Conservation (phyloP, 2,888 invertebrate genomes). For the Polyommatus iphigenia region DNA sequence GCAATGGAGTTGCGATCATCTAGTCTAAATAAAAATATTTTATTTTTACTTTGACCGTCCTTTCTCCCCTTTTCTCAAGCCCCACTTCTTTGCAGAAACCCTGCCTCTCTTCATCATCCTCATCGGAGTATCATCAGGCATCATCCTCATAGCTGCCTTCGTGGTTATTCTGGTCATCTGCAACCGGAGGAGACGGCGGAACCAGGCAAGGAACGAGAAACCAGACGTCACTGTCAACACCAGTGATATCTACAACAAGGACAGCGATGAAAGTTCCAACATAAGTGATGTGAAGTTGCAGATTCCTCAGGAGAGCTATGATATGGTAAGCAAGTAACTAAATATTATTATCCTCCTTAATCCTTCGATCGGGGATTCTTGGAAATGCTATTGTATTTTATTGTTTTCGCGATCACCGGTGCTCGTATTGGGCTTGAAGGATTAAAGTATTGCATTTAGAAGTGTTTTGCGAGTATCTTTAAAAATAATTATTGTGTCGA, state of each 20-base stretch:
- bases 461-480: no score
- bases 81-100: conserved; percentile 79
- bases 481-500: no score
- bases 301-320: conserved; percentile 89
- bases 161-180: conserved; percentile 90
- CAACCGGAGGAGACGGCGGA: conserved; percentile 82
- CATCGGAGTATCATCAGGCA: conserved; percentile 90
- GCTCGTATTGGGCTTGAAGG: no score
- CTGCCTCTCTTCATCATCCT: conserved; percentile 90
- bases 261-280: conserved; percentile 94
- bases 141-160: conserved; percentile 90
- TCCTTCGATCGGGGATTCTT: no score
- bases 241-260: conserved; percentile 80
- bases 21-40: no score
- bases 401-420: no score
- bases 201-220: conserved; percentile 76
- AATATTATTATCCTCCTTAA: no score
- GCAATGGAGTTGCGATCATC: no score
- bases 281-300: conserved; percentile 95
- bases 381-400: no score
- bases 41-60: no score
- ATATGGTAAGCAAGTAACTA: conserved; percentile 75
- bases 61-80: no score
- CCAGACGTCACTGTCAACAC: conserved; percentile 77
- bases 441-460: no score